phyloP scores from a whole-genome alignment of 2,113 vertebrate genomes.

The Paracanthobrama guichenoti region DNA sequence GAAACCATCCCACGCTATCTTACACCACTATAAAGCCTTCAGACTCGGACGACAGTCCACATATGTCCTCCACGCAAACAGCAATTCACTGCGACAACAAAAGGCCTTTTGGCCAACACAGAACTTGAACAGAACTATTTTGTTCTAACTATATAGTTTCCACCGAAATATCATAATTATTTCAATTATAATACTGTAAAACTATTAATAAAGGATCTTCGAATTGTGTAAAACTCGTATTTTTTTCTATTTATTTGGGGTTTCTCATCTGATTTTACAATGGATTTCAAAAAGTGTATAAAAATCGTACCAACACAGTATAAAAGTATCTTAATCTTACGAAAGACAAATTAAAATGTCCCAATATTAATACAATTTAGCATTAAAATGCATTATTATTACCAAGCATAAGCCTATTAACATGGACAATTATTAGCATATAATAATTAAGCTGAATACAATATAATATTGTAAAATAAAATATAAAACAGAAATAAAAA shows the following conservation, averaged over 20 bases:
- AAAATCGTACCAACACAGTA: not conserved
- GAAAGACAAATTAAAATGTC: no score
- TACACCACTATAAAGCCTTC: conserved; percentile 36
- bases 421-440: not conserved
- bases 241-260: not conserved
- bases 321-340: no score
- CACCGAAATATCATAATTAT: no score
- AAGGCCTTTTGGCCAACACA: not conserved
- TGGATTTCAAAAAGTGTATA: not conserved
- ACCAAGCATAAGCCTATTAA: not conserved
- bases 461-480: no score
- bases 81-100: not conserved
- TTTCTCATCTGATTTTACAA: not conserved
- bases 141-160: not conserved
- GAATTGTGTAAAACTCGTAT: not conserved
- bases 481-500: no score
- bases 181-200: not conserved
- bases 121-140: not conserved
- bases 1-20: conserved; percentile 42
- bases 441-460: no score
- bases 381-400: not conserved
- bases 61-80: conserved; percentile 16
- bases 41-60: conserved; percentile 12
- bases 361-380: not conserved
- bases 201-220: not conserved